Evolutionary conservation across 2,113 vertebrate species (phyloP).

Genomic region (Ranitomeya variabilis): DNA sequence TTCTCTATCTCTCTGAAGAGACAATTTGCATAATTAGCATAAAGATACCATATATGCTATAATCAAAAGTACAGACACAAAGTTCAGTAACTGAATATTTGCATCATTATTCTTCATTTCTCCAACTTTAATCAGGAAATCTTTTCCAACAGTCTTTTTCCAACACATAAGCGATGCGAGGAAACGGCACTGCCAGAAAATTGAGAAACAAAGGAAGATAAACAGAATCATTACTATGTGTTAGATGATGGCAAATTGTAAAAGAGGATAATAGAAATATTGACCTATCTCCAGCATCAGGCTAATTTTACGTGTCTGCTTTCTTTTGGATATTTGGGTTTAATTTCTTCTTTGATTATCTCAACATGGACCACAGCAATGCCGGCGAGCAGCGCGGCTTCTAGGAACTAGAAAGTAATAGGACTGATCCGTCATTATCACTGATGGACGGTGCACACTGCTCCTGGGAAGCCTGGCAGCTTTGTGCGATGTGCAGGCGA

Average conservation of each 20-base stretch:
- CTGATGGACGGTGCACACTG: neutral
- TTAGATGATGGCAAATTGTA: neutral
- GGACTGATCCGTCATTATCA: slow-evolving; percentile 30
- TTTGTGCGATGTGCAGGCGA: too few relatives aligned
- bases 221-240: neutral
- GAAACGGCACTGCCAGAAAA: neutral
- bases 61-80: neutral
- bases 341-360: slow-evolving; percentile 48
- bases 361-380: slow-evolving; percentile 39
- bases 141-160: neutral
- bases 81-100: neutral
- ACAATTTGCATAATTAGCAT: too few relatives aligned
- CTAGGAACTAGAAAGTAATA: slow-evolving; percentile 16
- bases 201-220: neutral
- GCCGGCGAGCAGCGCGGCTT: slow-evolving; percentile 26
- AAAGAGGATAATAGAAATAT: neutral
- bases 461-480: neutral
- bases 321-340: slow-evolving; percentile 17
- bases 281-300: neutral
- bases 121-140: neutral
- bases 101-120: neutral
- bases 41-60: too few relatives aligned
- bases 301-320: slow-evolving; percentile 47
- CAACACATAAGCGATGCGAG: neutral
- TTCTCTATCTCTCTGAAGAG: too few relatives aligned